Percentiles rank a stretch among this genome's conserved stretches.
phyloP scores from a whole-genome alignment of 1,140 invertebrate genomes.

The Neocloeon triangulifer region DNA sequence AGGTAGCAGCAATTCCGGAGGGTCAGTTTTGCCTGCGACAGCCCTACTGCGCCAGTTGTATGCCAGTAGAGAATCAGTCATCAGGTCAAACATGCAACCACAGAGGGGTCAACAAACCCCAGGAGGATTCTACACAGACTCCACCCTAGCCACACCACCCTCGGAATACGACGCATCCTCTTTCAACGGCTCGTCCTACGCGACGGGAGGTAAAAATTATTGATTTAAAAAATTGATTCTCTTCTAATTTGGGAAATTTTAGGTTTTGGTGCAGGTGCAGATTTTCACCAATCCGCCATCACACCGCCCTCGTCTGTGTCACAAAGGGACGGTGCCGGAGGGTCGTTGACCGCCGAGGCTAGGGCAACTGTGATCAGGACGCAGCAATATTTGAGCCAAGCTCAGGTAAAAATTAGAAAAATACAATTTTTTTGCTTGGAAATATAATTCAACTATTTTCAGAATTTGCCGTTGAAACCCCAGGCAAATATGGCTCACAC shows the following conservation, averaged over 20 bases:
- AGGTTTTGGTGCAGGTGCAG: constrained; percentile 7
- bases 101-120: too few relatives aligned
- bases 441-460: too few relatives aligned
- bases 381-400: constrained; percentile 27
- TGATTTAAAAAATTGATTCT: too few relatives aligned
- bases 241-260: constrained; percentile 5
- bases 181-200: too few relatives aligned
- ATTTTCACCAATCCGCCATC: constrained; percentile 50
- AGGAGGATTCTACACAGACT: constrained; percentile 9
- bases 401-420: too few relatives aligned
- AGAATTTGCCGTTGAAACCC: constrained; percentile 69
- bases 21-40: constrained; percentile 42
- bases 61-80: constrained; percentile 82
- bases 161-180: too few relatives aligned
- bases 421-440: too few relatives aligned
- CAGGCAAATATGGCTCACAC: constrained; percentile 52
- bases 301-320: constrained; percentile 88
- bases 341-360: constrained; percentile 22
- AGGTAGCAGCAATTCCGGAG: constrained; percentile 5
- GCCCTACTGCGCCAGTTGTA: constrained; percentile 73
- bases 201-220: background rate
- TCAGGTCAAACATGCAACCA: constrained; percentile 69
- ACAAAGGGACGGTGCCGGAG: constrained; percentile 63
- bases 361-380: constrained; percentile 28
- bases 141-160: constrained; percentile 10